A percentile compares a stretch with the other conserved stretches of the same genome.
Conservation (phyloP, 2,797 vertebrate genomes). For the Moxostoma hubbsi region DNA sequence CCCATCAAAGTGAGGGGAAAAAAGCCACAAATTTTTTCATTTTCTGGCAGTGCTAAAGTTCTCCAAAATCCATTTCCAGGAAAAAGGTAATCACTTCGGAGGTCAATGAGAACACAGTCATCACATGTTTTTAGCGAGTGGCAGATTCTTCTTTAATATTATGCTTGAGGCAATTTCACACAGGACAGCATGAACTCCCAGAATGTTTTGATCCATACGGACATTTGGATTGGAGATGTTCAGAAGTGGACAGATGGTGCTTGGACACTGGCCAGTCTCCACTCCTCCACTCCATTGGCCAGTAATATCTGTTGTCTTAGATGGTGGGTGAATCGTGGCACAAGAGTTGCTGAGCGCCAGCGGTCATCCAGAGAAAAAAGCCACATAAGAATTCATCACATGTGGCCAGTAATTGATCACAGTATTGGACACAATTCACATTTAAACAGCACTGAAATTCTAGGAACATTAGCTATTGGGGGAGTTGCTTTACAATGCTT, state of each 20-base stretch:
- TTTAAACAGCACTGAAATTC: not conserved
- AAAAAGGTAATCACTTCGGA: conserved; percentile 46
- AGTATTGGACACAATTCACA: not conserved
- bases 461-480: not conserved
- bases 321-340: conserved; percentile 20
- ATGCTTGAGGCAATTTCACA: conserved; percentile 28
- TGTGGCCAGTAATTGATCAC: conserved; percentile 13
- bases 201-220: conserved; percentile 20
- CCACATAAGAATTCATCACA: conserved; percentile 30
- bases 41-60: not conserved
- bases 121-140: conserved; percentile 44
- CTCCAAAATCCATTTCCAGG: conserved; percentile 33
- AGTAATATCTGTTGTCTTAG: conserved; percentile 45
- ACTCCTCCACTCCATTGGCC: conserved; percentile 37
- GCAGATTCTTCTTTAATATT: conserved; percentile 44
- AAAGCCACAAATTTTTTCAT: not conserved
- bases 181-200: conserved; percentile 44
- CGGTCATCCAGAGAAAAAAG: conserved; percentile 27
- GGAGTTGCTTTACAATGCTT: not conserved
- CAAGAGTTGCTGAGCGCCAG: conserved; percentile 3
- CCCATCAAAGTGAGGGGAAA: conserved; percentile 7
- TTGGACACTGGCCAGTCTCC: conserved; percentile 45
- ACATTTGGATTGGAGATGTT: conserved; percentile 38
- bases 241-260: conserved; percentile 40
- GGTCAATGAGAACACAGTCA: conserved; percentile 39